Base-by-base conservation (phyloP, 2,797 vertebrate species). In the Clarias pachynema region DNA sequence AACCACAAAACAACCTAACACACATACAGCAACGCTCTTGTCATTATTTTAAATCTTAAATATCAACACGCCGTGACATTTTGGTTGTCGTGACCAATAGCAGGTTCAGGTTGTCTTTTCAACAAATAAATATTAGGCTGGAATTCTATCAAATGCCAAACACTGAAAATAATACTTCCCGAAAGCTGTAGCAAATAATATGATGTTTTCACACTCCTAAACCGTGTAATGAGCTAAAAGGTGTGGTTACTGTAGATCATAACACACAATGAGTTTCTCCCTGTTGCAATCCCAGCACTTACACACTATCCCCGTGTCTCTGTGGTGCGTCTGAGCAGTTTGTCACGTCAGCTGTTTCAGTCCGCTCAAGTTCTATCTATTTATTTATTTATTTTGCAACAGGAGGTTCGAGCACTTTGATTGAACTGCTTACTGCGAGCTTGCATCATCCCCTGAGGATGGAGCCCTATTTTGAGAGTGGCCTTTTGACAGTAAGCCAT, bases 371-470 rank as follows among this genome's bases (percentile, higher is more conserved):
- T 18, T 57, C 73, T 84, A 44, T 69, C 56, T 44, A 49, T 31
- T 8, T 31, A 16, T n/a, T 75, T 65, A 31, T 72, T 60, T 44
- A 29, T 34, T 65, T 60, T 49, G 37, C 20, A 29, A 86, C 79
- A 26, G 65, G 60, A 82, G 70, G 84, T 75, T 84, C 1, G 59
- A 69, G 83, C 84, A 84, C 82, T 86, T 86, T 68, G 80, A 85
- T 86, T 83, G 85, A 87, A 89, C 86, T 83, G 85, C 86, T 89
- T 89, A 87, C 84, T 62, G 57, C 49, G 72, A 87, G 75, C 86
- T 84, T 86, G 87, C 84, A 82, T 86, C 84, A 87, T 82, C 80
- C 86, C 62, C 62, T 40, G 57, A 68, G 78, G 72, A 85, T 15
- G 29, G 29, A 60, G 44, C 53, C 69, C 83, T 89, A 86, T 88